Conservation (phyloP, 2,113 vertebrate species). For the Numenius arquata region DNA sequence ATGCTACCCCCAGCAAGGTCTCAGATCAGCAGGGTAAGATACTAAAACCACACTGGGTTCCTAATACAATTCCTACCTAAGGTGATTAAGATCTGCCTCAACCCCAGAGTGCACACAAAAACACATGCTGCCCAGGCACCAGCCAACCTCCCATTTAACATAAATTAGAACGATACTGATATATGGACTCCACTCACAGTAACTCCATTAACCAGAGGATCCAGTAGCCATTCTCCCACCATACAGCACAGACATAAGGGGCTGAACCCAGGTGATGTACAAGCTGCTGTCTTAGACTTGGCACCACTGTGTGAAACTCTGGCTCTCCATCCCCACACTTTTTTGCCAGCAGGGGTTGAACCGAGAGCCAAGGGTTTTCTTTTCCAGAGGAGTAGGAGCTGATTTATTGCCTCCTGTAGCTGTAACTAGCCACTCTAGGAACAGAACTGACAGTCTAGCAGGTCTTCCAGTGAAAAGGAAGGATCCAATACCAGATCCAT, state of each 20-base stretch:
- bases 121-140: accelerated
- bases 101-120: too few species aligned
- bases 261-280: background rate
- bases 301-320: background rate
- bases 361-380: background rate
- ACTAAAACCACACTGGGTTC: background rate
- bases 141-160: background rate
- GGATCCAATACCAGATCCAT: background rate
- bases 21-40: background rate
- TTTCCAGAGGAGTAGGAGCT: background rate
- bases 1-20: background rate
- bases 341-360: background rate
- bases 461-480: background rate
- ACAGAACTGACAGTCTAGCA: background rate
- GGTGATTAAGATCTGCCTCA: background rate
- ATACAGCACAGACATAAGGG: background rate
- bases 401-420: background rate
- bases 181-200: background rate
- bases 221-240: background rate
- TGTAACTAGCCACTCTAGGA: background rate
- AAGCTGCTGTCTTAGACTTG: background rate
- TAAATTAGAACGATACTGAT: background rate
- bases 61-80: background rate
- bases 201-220: background rate
- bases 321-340: background rate